These are phyloP conservation scores for Cheiracanthium punctorium DNA, from an alignment of 2,888 invertebrate species.

Conservation along the genomic window DNA sequence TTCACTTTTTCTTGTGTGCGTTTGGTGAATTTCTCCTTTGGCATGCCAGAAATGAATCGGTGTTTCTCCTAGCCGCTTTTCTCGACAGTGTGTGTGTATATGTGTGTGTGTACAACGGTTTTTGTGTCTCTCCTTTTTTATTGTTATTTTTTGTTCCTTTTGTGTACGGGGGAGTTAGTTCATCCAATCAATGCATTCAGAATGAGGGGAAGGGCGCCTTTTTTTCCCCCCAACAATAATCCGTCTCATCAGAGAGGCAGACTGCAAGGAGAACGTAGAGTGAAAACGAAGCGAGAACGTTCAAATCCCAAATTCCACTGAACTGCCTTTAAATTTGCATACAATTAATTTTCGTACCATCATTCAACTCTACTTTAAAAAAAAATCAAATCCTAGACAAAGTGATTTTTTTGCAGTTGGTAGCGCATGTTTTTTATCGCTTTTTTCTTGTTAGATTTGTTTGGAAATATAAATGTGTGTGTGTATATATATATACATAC, in stretches of 20 bases:
- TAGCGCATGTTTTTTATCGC: conserved; percentile 55
- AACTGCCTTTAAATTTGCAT: conserved; percentile 60
- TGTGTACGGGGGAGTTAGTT: neutral
- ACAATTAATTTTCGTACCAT: conserved; percentile 60
- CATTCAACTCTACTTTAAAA: conserved; percentile 35
- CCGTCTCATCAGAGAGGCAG: conserved; percentile 44
- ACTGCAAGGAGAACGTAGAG: conserved; percentile 27
- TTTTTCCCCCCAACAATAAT: conserved; percentile 49
- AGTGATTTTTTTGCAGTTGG: conserved; percentile 42
- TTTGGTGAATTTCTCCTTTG: neutral
- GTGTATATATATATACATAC: no score
- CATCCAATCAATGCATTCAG: conserved; percentile 49
- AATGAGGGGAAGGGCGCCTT: conserved; percentile 28
- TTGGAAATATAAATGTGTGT: conserved; percentile 26
- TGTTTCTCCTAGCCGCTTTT: conserved; percentile 1
- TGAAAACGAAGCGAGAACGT: conserved; percentile 35
- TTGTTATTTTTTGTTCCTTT: neutral
- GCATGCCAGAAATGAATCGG: neutral
- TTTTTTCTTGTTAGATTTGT: conserved; percentile 57
- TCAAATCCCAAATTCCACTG: conserved; percentile 27
- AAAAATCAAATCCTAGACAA: conserved; percentile 48
- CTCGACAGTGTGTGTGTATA: neutral
- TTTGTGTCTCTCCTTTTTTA: neutral
- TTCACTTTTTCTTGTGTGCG: neutral
- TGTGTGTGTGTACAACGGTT: neutral